These are phyloP conservation scores for Cylloceria caligata DNA, from an alignment of 2,888 invertebrate species.

Conservation along the genomic window DNA sequence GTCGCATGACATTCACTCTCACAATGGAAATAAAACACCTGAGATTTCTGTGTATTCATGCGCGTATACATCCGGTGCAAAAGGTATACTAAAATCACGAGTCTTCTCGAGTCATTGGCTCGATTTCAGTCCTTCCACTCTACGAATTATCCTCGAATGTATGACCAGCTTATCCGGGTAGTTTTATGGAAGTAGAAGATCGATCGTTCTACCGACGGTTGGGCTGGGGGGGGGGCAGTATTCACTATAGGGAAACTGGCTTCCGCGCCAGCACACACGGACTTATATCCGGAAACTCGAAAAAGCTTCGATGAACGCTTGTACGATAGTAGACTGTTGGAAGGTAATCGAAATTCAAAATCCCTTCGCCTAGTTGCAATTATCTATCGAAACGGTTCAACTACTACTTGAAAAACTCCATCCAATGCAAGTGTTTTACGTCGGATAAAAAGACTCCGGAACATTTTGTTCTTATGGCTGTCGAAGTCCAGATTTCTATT, in stretches of 20 bases:
- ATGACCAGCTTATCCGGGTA: slow-evolving; percentile 68
- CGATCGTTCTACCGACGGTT: slow-evolving; percentile 60
- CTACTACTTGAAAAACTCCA: slow-evolving; percentile 37
- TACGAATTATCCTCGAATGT: slow-evolving; percentile 66
- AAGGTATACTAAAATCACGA: slow-evolving; percentile 53
- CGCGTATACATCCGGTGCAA: slow-evolving; percentile 51
- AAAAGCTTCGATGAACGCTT: slow-evolving; percentile 56
- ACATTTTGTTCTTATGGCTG: neutral
- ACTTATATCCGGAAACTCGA: slow-evolving; percentile 57
- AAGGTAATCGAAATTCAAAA: slow-evolving; percentile 64
- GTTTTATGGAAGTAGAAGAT: slow-evolving; percentile 69
- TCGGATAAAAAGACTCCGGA: slow-evolving; percentile 17
- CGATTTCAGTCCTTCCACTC: slow-evolving; percentile 66
- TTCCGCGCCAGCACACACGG: slow-evolving; percentile 42
- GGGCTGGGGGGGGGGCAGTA: slow-evolving; percentile 44
- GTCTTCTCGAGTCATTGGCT: slow-evolving; percentile 69
- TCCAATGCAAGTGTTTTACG: slow-evolving; percentile 35
- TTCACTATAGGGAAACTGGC: slow-evolving; percentile 42
- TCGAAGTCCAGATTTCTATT: neutral
- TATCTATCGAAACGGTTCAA: slow-evolving; percentile 50
- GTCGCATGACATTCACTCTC: slow-evolving; percentile 45
- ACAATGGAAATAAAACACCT: slow-evolving; percentile 54
- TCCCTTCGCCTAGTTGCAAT: slow-evolving; percentile 60
- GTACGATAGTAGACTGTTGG: slow-evolving; percentile 37
- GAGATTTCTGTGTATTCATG: slow-evolving; percentile 54